phyloP scores from a whole-genome alignment of 1,140 invertebrate genomes.

The Drosophila sp. region DNA sequence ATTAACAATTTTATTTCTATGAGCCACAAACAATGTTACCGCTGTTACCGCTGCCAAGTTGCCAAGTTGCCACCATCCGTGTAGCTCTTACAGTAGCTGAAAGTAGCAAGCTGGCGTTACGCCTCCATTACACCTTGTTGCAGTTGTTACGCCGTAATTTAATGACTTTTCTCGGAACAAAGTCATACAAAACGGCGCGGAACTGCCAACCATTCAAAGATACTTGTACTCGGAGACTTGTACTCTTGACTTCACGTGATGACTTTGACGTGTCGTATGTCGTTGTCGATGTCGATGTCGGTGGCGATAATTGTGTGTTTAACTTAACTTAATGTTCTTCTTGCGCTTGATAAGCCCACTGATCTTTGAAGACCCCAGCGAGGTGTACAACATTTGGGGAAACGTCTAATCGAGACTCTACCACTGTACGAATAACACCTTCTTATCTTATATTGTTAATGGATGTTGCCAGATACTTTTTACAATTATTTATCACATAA shows the following conservation, averaged over 20 bases:
- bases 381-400: background rate
- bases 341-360: constrained; percentile 39
- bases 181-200: constrained; percentile 80
- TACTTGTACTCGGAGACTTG: constrained; percentile 33
- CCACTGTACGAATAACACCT: constrained; percentile 2
- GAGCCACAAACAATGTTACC: constrained; percentile 79
- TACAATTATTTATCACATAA: background rate
- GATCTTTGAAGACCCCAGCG: constrained; percentile 23
- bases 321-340: constrained; percentile 51
- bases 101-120: constrained; percentile 58
- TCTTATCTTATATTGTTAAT: constrained; percentile 1
- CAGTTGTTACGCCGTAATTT: constrained; percentile 84
- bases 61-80: constrained; percentile 14
- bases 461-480: background rate
- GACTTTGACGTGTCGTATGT: too few relatives aligned
- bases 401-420: background rate
- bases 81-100: constrained; percentile 4
- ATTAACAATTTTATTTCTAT: constrained; percentile 84
- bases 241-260: constrained; percentile 6
- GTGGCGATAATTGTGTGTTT: constrained; percentile 76
- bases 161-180: constrained; percentile 80
- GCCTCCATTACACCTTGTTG: constrained; percentile 81
- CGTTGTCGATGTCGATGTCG: too few relatives aligned
- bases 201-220: constrained; percentile 52
- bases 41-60: constrained; percentile 23